phyloP scores from a whole-genome alignment of 2,797 vertebrate genomes.

The Muraenolepis orangiensis region DNA sequence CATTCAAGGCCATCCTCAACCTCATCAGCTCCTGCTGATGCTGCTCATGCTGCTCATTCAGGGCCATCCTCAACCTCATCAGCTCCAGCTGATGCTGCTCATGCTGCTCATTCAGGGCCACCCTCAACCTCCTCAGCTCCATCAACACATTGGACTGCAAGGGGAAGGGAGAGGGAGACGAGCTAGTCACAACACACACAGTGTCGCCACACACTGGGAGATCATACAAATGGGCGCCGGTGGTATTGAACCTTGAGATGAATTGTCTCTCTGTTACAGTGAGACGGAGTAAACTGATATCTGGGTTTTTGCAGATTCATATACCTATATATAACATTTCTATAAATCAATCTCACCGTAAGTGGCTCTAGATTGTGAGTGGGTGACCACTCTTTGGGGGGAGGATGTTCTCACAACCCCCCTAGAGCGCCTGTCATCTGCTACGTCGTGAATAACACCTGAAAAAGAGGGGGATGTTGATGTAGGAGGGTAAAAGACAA shows the following conservation, averaged over 20 bases:
- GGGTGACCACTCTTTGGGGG: slow-evolving; percentile 49
- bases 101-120: too few relatives aligned
- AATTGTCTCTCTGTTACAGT: background rate
- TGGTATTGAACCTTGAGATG: background rate
- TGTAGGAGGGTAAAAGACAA: background rate
- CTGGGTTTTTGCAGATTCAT: too few relatives aligned
- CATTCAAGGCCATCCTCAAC: too few relatives aligned
- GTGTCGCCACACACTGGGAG: background rate
- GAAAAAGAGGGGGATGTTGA: slow-evolving; percentile 8
- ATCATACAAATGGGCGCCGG: background rate
- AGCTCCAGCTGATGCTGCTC: too few relatives aligned
- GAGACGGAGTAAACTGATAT: too few relatives aligned
- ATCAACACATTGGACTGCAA: slow-evolving; percentile 83
- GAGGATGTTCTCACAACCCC: slow-evolving; percentile 43
- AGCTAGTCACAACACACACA: slow-evolving; percentile 7
- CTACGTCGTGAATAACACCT: slow-evolving; percentile 49
- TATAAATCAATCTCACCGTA: slow-evolving; percentile 2
- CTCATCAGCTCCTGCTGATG: too few relatives aligned
- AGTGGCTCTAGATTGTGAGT: slow-evolving; percentile 31
- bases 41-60: too few relatives aligned
- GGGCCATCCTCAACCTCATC: too few relatives aligned
- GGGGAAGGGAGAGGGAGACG: slow-evolving; percentile 19
- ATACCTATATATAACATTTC: background rate
- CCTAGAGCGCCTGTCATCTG: slow-evolving; percentile 49
- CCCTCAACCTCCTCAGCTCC: slow-evolving; percentile 86